Conservation (phyloP, 35 echinoderm and acorn worm species). For the Heliocidaris tuberculata region DNA sequence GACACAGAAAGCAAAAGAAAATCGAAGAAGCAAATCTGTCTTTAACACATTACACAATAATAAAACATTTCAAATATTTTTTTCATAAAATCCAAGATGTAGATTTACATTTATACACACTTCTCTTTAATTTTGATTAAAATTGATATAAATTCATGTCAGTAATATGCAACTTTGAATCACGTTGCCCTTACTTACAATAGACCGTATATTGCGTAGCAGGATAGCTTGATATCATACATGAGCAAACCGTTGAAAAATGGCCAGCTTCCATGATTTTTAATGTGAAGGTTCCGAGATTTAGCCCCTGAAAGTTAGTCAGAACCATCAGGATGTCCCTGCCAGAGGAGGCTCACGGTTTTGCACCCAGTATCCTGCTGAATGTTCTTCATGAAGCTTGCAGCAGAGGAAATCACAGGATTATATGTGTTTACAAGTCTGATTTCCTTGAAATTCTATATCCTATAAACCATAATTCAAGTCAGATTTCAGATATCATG, state of each 20-base stretch:
- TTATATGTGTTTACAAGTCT: neutral
- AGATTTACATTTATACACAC: no score
- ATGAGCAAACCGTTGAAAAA: neutral
- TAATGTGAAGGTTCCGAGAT: neutral
- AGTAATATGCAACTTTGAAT: no score
- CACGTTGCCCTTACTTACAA: no score
- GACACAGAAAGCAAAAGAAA: no score
- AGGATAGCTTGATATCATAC: no score
- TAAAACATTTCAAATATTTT: no score
- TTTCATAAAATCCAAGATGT: no score
- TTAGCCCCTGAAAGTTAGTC: neutral
- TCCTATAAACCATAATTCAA: neutral
- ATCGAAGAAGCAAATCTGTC: no score
- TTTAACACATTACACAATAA: no score
- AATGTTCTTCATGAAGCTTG: neutral
- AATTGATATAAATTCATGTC: no score
- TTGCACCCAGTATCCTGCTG: neutral
- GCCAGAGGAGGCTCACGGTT: neutral
- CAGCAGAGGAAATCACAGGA: neutral
- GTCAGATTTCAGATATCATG: neutral
- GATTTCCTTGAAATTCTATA: conserved; percentile 18
- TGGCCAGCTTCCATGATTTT: neutral
- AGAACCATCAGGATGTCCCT: neutral
- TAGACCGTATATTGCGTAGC: no score
- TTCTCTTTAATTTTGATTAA: no score